Base-by-base conservation (phyloP, 1,140 invertebrate genomes). In the Mycetomoellerius zeteki region DNA sequence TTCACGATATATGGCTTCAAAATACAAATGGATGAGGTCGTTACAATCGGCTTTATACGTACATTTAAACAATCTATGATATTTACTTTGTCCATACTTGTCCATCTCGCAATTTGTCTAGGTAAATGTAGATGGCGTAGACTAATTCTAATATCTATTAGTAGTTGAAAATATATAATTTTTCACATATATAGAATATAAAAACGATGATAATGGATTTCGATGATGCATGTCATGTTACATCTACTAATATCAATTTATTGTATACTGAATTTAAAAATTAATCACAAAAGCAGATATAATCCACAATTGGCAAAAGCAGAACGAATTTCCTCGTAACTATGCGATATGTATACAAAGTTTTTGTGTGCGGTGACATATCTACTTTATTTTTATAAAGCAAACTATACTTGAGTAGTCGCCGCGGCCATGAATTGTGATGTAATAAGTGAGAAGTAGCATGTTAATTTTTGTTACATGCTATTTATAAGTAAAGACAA, bases 1-100 rank as follows among this genome's bases (percentile, higher is more conserved):
- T 94, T 93, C 58, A 87, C 87, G 92, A 92, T 93, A 78, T 92
- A 93, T 93, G 91, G 92, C 93, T 91, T 92, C 80, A 89, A 87
- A 81, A 87, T 92, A 91, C 71, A 30, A 89, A 80, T 87, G 78
- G 19, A 82, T 82, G 67, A 88, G 62, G 88, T 86, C 50, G 47
- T 86, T 56, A 75, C 33, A 69, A 86, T 50, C 33, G 47, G 54
- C 43, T 54, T 67, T 67, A 43, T 43, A 65, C 54, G 37, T 52
- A 33, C 8, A 21, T 50, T 78, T 33, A 78, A 72, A 90, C 52
- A 60, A 86, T 82, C 64, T 43, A 47, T 3, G 8, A 3, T 69
- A 24, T 19, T 69, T 80, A 62, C 3, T 50, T 52, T 2, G 16
- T 54, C 8, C 33, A 12, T 37, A 54, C 1, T 78, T 10, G 30